Conservation (phyloP, 2,888 invertebrate species). For the Bruchidius siliquastri region DNA sequence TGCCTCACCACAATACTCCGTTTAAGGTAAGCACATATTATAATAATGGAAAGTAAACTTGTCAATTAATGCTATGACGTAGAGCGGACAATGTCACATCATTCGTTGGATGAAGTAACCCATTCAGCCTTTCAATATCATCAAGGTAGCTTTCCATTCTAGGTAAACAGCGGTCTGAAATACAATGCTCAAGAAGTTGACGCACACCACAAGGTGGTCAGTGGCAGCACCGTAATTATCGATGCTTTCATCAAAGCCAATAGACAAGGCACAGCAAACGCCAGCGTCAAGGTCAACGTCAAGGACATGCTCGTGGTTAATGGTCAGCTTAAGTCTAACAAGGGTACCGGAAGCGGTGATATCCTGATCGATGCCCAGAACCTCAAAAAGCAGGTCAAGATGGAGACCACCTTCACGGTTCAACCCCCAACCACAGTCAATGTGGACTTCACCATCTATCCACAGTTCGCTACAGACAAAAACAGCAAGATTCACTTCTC, state of each 20-base stretch:
- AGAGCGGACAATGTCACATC: too few relatives aligned
- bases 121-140: too few relatives aligned
- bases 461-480: slow-evolving; percentile 67
- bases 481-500: slow-evolving; percentile 62
- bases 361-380: slow-evolving; percentile 57
- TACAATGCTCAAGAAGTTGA: slow-evolving; percentile 42
- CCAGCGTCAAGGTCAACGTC: slow-evolving; percentile 55
- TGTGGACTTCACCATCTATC: slow-evolving; percentile 58
- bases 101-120: too few relatives aligned
- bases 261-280: slow-evolving; percentile 46
- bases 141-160: slow-evolving; percentile 53
- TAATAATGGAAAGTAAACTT: too few relatives aligned
- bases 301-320: slow-evolving; percentile 59
- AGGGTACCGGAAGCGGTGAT: slow-evolving; percentile 61
- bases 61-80: too few relatives aligned
- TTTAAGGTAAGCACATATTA: slow-evolving; percentile 45
- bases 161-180: slow-evolving; percentile 34
- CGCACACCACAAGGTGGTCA: slow-evolving; percentile 52
- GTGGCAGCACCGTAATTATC: slow-evolving; percentile 50
- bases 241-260: slow-evolving; percentile 54
- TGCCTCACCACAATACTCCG: slow-evolving; percentile 54
- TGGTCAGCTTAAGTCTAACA: slow-evolving; percentile 60
- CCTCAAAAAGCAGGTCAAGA: slow-evolving; percentile 57
- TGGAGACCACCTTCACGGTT: slow-evolving; percentile 58
- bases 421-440: slow-evolving; percentile 58